Conservation (phyloP, 2,888 invertebrate species). For the Alcis repandata region DNA sequence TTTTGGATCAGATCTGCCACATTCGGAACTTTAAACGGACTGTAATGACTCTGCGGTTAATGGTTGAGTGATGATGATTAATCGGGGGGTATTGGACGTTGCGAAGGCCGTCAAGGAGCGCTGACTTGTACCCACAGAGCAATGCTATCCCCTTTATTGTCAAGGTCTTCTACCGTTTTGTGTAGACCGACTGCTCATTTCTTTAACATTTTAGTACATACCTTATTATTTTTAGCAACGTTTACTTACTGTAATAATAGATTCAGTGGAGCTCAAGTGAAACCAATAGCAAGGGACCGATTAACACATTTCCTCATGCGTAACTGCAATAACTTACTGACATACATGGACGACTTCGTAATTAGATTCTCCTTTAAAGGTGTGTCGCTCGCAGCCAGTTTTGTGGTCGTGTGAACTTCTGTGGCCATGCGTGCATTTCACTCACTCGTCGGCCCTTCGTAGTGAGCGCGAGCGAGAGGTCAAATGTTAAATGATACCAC, state of each 20-base stretch:
- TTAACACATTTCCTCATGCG: conserved; percentile 60
- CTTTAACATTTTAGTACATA: neutral
- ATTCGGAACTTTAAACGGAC: conserved; percentile 1
- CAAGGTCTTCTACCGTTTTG: neutral
- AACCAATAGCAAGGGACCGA: conserved; percentile 42
- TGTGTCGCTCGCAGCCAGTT: conserved; percentile 56
- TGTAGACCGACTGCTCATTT: neutral
- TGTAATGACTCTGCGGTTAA: conserved; percentile 8
- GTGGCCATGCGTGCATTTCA: conserved; percentile 50
- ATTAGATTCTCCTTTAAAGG: conserved; percentile 68
- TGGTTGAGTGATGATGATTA: conserved; percentile 23
- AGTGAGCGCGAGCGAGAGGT: conserved; percentile 51
- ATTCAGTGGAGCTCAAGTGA: conserved; percentile 37
- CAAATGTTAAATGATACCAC: conserved; percentile 50
- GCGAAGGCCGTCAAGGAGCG: conserved; percentile 13
- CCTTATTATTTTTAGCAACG: neutral
- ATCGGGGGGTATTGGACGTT: conserved; percentile 16
- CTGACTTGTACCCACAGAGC: conserved; percentile 4
- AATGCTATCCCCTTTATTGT: conserved; percentile 1
- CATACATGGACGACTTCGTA: conserved; percentile 56
- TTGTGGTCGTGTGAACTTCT: conserved; percentile 53
- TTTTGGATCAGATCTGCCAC: conserved; percentile 1
- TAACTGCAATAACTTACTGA: conserved; percentile 52
- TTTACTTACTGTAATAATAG: conserved; percentile 14
- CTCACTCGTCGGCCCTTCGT: conserved; percentile 39